Conservation (phyloP, 2,113 vertebrate species). For the Gila orcuttii region DNA sequence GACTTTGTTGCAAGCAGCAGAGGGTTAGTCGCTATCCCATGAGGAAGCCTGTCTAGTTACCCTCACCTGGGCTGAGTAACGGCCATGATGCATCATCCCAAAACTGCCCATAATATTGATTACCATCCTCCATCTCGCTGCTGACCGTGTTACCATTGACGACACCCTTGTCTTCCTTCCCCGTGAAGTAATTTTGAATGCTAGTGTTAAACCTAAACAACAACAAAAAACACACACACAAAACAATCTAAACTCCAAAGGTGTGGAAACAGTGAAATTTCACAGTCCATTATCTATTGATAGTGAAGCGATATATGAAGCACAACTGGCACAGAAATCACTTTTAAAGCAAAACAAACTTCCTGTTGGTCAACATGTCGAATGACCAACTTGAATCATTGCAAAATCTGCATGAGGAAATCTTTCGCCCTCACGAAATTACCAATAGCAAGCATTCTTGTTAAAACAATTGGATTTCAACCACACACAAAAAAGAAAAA, state of each 20-base stretch:
- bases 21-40: conserved; percentile 23
- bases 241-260: no score
- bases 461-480: background rate
- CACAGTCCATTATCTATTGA: background rate
- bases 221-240: background rate
- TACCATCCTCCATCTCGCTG: conserved; percentile 87
- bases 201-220: conserved; percentile 81
- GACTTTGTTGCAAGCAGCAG: conserved; percentile 19
- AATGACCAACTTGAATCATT: background rate
- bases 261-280: no score
- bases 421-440: background rate
- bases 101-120: conserved; percentile 78
- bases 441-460: background rate
- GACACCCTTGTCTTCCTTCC: conserved; percentile 71
- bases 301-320: background rate
- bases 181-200: conserved; percentile 72
- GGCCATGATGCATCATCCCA: conserved; percentile 85
- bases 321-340: background rate
- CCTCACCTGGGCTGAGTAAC: conserved; percentile 86
- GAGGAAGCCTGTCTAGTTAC: conserved; percentile 85
- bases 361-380: background rate
- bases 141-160: conserved; percentile 81
- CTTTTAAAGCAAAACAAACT: background rate
- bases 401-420: background rate
- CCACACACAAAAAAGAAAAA: background rate